Percentiles rank a stretch among this genome's conserved stretches.
phyloP scores from a whole-genome alignment of 2,113 vertebrate genomes.

The Hyaena hyaena region DNA sequence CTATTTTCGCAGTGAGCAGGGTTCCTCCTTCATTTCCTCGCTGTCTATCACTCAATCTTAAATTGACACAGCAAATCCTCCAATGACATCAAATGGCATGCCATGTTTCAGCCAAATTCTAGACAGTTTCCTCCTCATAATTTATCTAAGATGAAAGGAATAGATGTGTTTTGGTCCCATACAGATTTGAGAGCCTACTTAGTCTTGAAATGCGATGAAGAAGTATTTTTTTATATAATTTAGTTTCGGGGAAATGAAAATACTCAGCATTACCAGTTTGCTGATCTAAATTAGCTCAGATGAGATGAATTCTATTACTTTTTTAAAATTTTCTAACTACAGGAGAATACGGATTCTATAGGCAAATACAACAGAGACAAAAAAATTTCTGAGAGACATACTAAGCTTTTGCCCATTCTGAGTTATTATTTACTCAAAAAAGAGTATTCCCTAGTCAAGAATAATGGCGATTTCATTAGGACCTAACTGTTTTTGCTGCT shows the following conservation, averaged over 20 bases:
- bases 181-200: neutral
- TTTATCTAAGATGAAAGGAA: neutral
- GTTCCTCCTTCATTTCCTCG: neutral
- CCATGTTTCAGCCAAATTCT: neutral
- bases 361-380: neutral
- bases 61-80: constrained; percentile 1
- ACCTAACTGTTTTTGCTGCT: neutral
- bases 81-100: neutral
- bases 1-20: neutral
- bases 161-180: neutral
- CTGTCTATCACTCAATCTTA: constrained; percentile 10
- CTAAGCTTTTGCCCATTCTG: neutral
- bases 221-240: neutral
- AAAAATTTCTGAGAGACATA: neutral
- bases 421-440: neutral
- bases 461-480: neutral
- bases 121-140: neutral
- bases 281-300: neutral
- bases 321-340: neutral
- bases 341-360: neutral
- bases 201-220: neutral
- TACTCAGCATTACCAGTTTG: neutral
- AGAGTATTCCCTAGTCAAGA: too few relatives aligned
- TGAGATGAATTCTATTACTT: neutral
- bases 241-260: neutral